These are phyloP conservation scores for Drosophila tristis DNA, from an alignment of 1,140 invertebrate genomes.

Conservation along the genomic window DNA sequence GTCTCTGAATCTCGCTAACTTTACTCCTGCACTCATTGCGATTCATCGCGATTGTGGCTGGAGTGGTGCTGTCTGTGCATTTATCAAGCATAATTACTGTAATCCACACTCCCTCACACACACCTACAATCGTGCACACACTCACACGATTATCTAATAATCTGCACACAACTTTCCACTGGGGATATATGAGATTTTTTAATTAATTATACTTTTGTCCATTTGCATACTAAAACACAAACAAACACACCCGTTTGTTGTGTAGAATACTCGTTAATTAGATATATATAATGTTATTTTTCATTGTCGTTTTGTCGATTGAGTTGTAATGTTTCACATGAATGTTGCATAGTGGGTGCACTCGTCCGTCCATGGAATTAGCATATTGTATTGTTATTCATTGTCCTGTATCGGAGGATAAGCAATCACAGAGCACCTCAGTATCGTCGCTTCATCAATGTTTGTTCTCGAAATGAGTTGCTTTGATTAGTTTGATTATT, in stretches of 20 bases:
- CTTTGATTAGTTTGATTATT: conserved; percentile 15
- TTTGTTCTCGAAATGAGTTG: neutral
- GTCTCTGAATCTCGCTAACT: neutral
- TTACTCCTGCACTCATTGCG: neutral
- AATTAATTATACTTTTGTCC: conserved; percentile 8
- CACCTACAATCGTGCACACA: neutral
- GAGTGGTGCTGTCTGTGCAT: conserved; percentile 2
- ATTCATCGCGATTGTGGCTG: neutral
- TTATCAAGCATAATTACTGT: conserved; percentile 9
- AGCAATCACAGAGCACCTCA: conserved; percentile 7
- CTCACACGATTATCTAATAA: neutral
- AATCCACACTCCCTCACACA: neutral
- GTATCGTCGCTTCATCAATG: neutral
- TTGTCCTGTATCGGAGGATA: neutral
- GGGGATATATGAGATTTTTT: neutral
- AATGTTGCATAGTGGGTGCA: neutral
- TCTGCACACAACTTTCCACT: neutral
- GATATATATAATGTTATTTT: conserved; percentile 12
- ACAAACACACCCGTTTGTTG: too few relatives aligned
- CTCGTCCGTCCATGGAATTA: neutral
- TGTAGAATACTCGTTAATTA: neutral
- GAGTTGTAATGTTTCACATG: conserved; percentile 5
- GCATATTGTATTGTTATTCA: neutral
- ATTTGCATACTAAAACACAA: conserved; percentile 10
- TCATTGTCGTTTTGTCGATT: conserved; percentile 14